Percentiles rank a stretch among this genome's conserved stretches.
These are phyloP conservation scores for Jaculus jaculus DNA, from an alignment of 2,113 vertebrate genomes.

Conservation along the genomic window DNA sequence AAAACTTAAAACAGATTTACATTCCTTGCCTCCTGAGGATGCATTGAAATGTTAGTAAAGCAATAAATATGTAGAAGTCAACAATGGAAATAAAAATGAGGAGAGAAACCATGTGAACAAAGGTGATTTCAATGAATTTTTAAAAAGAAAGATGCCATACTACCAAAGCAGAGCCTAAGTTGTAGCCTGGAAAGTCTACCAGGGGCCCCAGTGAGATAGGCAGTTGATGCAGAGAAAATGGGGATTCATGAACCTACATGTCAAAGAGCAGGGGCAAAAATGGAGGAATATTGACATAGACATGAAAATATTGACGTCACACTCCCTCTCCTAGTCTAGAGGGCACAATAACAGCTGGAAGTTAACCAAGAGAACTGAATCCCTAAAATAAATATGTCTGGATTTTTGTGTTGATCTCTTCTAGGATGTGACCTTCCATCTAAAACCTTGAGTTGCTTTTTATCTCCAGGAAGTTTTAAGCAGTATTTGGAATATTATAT, in stretches of 20 bases:
- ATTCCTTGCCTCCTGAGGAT: not conserved
- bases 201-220: not conserved
- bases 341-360: not conserved
- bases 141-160: not conserved
- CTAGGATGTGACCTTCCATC: not conserved
- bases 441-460: not conserved
- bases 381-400: not conserved
- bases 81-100: not conserved
- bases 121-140: not conserved
- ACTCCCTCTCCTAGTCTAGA: not conserved
- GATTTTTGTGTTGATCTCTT: not conserved
- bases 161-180: not conserved
- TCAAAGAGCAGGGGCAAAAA: not conserved
- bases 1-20: slow-evolving; percentile 31
- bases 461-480: not conserved
- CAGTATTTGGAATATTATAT: not conserved
- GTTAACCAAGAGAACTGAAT: not conserved
- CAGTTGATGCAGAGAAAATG: not conserved
- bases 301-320: not conserved
- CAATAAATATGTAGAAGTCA: slow-evolving; percentile 18
- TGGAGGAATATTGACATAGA: not conserved
- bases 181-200: not conserved
- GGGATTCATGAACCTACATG: not conserved
- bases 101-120: not conserved
- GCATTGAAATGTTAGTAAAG: slow-evolving; percentile 31